These are phyloP conservation scores for Phasianus colchicus DNA, from an alignment of 2,113 vertebrate genomes.

Conservation along the genomic window DNA sequence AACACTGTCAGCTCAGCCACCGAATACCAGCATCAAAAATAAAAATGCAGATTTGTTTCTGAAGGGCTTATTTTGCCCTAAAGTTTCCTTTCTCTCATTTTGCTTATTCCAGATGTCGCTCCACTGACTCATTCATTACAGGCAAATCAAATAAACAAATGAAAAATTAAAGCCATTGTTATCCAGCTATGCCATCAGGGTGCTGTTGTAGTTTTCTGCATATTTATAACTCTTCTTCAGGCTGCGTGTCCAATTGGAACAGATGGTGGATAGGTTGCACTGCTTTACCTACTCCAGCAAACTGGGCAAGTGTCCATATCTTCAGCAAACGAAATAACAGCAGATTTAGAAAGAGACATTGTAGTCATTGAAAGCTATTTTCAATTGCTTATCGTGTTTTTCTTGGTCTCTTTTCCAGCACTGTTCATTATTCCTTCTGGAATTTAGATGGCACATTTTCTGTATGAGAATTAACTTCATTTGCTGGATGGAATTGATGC, in stretches of 20 bases:
- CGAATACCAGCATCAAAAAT: not conserved
- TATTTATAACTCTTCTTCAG: slow-evolving; percentile 52
- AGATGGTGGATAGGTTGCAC: slow-evolving; percentile 72
- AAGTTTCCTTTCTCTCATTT: slow-evolving; percentile 32
- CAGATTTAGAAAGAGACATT: not conserved
- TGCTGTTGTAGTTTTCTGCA: not conserved
- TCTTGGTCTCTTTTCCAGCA: not conserved
- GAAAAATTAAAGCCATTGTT: slow-evolving; percentile 81
- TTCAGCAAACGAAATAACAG: not conserved
- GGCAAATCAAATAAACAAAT: slow-evolving; percentile 81
- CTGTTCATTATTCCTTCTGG: slow-evolving; percentile 47
- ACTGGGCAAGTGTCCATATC: slow-evolving; percentile 48
- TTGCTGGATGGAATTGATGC: slow-evolving; percentile 40
- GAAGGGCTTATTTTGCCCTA: not conserved
- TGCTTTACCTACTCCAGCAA: slow-evolving; percentile 60
- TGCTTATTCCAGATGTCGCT: slow-evolving; percentile 61
- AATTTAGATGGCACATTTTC: slow-evolving; percentile 62
- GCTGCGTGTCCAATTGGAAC: slow-evolving; percentile 61
- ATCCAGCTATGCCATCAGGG: slow-evolving; percentile 37
- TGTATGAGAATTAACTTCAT: slow-evolving; percentile 35
- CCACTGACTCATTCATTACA: slow-evolving; percentile 48
- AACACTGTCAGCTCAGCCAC: not conserved
- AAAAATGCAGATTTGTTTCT: not conserved
- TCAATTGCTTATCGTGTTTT: not conserved
- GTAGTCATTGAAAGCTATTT: slow-evolving; percentile 11